Conservation (phyloP, 1,140 invertebrate species). For the Anastrepha ludens region DNA sequence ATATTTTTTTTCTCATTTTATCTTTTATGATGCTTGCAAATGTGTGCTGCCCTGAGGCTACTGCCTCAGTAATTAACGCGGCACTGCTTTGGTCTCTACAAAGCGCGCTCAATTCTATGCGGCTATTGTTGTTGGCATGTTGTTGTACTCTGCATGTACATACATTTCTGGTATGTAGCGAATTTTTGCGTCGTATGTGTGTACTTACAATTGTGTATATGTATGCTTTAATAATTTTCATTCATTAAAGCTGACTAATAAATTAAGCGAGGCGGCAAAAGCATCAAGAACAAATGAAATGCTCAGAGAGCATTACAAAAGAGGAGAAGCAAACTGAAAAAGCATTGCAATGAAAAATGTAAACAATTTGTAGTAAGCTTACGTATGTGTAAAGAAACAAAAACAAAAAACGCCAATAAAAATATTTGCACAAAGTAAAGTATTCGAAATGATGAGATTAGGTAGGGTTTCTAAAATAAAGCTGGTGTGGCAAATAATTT, state of each 20-base stretch:
- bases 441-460: neutral
- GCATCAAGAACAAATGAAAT: neutral
- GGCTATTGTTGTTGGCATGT: too few species aligned
- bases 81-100: too few species aligned
- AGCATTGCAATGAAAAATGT: neutral
- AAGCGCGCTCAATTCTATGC: too few species aligned
- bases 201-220: too few species aligned
- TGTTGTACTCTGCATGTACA: too few species aligned
- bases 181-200: neutral
- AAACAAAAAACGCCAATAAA: neutral
- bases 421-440: neutral
- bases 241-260: slow-evolving; percentile 19
- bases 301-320: too few species aligned
- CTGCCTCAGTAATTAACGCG: too few species aligned
- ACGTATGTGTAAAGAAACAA: neutral
- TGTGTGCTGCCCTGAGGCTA: too few species aligned
- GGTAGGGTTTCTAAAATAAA: neutral
- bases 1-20: too few species aligned
- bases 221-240: slow-evolving; percentile 9
- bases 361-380: neutral
- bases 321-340: neutral
- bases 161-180: too few species aligned
- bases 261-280: slow-evolving; percentile 3
- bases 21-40: too few species aligned
- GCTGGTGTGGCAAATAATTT: neutral